Percentiles rank a stretch among this genome's conserved stretches.
phyloP scores from a whole-genome alignment of 2,888 invertebrate species.

The Drosophila mettleri region DNA sequence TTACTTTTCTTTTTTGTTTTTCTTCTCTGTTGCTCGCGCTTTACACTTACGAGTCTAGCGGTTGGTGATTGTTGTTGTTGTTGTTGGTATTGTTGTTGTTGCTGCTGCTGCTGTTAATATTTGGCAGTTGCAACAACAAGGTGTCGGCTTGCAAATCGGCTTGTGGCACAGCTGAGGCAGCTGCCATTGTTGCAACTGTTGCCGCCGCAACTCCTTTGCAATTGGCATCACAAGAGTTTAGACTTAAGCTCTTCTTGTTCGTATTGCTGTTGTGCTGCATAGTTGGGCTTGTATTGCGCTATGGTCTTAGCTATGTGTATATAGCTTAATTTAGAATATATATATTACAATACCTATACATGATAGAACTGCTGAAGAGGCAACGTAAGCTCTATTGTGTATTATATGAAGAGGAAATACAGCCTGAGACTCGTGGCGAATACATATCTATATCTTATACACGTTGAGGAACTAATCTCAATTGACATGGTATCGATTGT shows the following conservation, averaged over 20 bases:
- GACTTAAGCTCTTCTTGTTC: slow-evolving; percentile 20
- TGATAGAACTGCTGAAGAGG: no score
- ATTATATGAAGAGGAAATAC: no score
- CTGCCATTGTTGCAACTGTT: slow-evolving; percentile 19
- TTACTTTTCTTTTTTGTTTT: neutral
- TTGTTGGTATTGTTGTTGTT: neutral
- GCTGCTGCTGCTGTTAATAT: slow-evolving; percentile 2
- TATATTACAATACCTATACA: no score
- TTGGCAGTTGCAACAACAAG: slow-evolving; percentile 17
- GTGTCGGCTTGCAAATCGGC: slow-evolving; percentile 12
- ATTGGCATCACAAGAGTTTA: slow-evolving; percentile 17
- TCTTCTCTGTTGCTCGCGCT: neutral
- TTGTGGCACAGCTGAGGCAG: slow-evolving; percentile 9
- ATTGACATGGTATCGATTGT: no score
- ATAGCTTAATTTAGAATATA: neutral
- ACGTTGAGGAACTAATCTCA: no score
- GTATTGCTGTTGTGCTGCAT: slow-evolving; percentile 13
- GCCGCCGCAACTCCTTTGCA: slow-evolving; percentile 17
- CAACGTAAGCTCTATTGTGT: no score
- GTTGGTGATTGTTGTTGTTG: slow-evolving; percentile 45
- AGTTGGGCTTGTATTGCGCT: slow-evolving; percentile 4
- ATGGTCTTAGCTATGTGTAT: no score
- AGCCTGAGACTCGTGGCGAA: no score
- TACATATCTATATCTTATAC: no score
- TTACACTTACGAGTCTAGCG: slow-evolving; percentile 81